Evolutionary conservation across 2,888 invertebrate species (phyloP), one percentile per base, ranked within the genome.

Genomic region (Dynastes maya): DNA sequence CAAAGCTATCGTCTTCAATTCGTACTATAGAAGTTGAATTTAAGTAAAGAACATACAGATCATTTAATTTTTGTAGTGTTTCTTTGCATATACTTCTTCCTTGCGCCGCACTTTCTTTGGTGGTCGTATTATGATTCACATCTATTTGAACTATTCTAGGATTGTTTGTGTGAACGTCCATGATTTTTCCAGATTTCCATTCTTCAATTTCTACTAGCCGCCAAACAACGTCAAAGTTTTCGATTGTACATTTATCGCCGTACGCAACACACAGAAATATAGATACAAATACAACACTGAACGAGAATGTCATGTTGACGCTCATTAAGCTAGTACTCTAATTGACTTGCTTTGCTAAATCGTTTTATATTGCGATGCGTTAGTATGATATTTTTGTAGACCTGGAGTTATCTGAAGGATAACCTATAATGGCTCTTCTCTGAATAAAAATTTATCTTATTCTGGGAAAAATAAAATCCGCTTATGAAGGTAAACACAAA

Each of bases 1-100:
- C 79, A 74, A 86, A 85, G 40, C 85, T 84, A n/a, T 84, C 84
- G n/a, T 83, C 82, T 68, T 83, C 80, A 40, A 86, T 82, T 13
- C 85, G 83, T 27, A 75, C 74, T 61, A 86, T 83, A 45, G 80
- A 80, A 78, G 84, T 81, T 45, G 80, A 81, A 64, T 84, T 84
- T 45, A 85, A 79, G 11, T 84, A 81, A 4, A 86, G 81, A 16
- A 84, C 84, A 27, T 40, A 70, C 9, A 79, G 45, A 22, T 49
- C 22, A 9, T 61, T 37, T 27, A 79, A 70, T n/a, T 70, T 49
- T 22, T 51, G 70, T 5, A 79, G 16, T 5, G 71, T 61, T 37
- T 70, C 9, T 64, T 76, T 45, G 40, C 79, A 79, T 40, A 79
- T 76, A 53, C 16, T 53, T 53, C 13, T 53, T 16, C n/a, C 16